These are phyloP conservation scores for Heliconius ismenius DNA, from an alignment of 2,888 invertebrate genomes.

Conservation along the genomic window DNA sequence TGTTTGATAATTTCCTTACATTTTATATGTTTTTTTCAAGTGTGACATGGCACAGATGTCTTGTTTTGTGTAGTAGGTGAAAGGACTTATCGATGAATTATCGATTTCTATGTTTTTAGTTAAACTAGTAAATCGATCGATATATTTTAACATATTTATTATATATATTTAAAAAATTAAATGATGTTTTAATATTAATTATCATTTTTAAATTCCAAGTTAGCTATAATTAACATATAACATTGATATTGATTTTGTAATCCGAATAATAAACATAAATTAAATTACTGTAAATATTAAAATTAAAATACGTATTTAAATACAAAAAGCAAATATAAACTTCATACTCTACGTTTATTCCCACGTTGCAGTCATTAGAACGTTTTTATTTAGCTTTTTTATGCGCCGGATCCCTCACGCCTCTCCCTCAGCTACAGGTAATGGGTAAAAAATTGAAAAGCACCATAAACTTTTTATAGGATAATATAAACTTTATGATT, in stretches of 20 bases:
- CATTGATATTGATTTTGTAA: neutral
- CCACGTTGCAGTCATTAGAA: conserved; percentile 66
- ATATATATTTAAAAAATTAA: neutral
- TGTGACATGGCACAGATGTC: neutral
- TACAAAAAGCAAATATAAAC: neutral
- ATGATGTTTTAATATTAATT: neutral
- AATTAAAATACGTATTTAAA: neutral
- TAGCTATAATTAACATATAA: too few species aligned
- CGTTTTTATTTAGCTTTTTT: conserved; percentile 52
- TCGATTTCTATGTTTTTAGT: neutral
- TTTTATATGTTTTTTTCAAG: neutral
- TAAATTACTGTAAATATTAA: neutral
- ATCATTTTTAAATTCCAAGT: neutral
- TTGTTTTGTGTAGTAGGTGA: neutral
- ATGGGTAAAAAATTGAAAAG: conserved; percentile 53
- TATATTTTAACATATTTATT: neutral
- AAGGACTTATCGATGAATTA: neutral
- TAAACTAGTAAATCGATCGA: neutral
- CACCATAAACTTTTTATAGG: conserved; percentile 12
- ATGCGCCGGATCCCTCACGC: conserved; percentile 54
- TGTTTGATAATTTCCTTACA: neutral
- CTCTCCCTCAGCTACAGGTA: conserved; percentile 66
- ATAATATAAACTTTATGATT: conserved; percentile 8
- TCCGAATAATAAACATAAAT: neutral
- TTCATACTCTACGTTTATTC: conserved; percentile 51